A percentile compares a stretch with the other conserved stretches of the same genome.
These are phyloP conservation scores for Psittacula derbiana DNA, from an alignment of 2,797 vertebrate genomes.

Conservation along the genomic window DNA sequence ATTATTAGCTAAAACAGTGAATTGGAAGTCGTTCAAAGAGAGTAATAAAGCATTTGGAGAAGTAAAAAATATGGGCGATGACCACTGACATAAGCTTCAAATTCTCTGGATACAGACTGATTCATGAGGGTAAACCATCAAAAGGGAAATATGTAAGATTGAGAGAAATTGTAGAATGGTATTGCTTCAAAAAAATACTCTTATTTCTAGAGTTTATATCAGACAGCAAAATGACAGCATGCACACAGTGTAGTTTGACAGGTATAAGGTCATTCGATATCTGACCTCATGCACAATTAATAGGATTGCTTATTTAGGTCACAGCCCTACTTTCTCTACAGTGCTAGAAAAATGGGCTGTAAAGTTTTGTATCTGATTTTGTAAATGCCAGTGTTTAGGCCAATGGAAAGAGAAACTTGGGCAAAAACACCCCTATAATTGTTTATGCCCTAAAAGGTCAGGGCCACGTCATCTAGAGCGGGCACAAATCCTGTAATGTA, in stretches of 20 bases:
- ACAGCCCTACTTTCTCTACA: neutral
- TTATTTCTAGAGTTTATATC: neutral
- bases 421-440: neutral
- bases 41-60: neutral
- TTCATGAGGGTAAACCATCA: neutral
- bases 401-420: neutral
- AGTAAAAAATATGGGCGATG: neutral
- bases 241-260: neutral
- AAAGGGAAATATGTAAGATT: neutral
- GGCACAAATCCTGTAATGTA: neutral
- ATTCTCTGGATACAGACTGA: neutral
- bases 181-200: neutral
- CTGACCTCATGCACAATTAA: neutral
- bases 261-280: neutral
- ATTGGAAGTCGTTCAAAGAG: neutral
- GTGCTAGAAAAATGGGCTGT: neutral
- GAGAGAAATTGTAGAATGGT: neutral
- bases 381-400: neutral
- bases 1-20: neutral
- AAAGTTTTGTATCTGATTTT: neutral
- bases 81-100: neutral
- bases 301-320: neutral
- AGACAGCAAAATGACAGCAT: neutral
- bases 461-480: neutral
- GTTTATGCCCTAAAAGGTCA: neutral